Base-by-base conservation (phyloP, 1,140 invertebrate species). In the Diuraphis noxia region DNA sequence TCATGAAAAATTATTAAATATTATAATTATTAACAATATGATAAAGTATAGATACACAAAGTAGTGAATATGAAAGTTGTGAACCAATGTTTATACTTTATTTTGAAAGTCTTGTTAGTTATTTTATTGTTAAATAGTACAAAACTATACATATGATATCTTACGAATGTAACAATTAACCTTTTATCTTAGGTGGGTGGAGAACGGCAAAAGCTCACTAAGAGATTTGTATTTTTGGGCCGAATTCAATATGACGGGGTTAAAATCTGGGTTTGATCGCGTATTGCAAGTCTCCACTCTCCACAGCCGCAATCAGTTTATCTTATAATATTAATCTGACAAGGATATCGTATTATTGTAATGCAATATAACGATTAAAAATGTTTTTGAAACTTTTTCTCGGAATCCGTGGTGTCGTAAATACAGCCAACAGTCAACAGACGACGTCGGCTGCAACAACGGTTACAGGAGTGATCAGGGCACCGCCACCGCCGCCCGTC, bases 401-500 rank as follows among this genome's bases (percentile, higher is more conserved):
- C n/a, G 56, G 30, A 72, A 63, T 17, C 30, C 13, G 5, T 21
- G 56, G 13, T 72, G 30, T 41, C 25, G 6, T 30, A 30, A 25
- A 21, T 43, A 34, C 23, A 85, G 43, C 6, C 30, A 85, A 41
- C 19, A 86, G 41, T 30, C 49, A 88, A 56, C 52, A n/a, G 25
- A 19, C 36, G 38, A 7, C 85, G 38, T 2, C 85, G 30, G 38
- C 88, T 56, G 92, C 49, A 23, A 52, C 85, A 4, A 40, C 81
- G 46, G 92, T 92, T 23, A 93, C 92, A 46, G 94, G 94, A 0
- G 93, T 94, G n/a, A 92, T 94, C 17, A 79, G 41, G 19, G 82
- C 94, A 17, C 94, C 94, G 17, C 93, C 93, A 1, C 93, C 93
- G 46, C 94, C 94, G 1, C 85, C 92, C 8, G 93, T 94, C 4